Evolutionary conservation across 2,113 vertebrate species (phyloP), one percentile per base, ranked within the genome.

Genomic region (Solenodon paradoxus): DNA sequence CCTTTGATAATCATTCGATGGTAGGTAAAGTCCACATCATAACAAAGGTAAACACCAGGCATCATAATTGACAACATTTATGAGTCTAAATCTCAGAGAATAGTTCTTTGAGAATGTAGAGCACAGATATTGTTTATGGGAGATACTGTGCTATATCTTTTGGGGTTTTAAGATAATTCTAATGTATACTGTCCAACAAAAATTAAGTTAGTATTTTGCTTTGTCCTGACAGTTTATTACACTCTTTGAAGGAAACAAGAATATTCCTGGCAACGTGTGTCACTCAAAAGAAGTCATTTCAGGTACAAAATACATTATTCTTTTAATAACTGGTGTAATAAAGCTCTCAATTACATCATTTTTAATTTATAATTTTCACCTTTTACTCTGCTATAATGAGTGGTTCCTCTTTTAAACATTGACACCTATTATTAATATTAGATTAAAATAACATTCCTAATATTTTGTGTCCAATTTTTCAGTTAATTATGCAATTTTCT

Each of bases 161-260:
- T n/a, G n/a, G 28, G 77, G 49, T 64, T 75, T 80, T 24, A 80
- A 66, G 12, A 6, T 72, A 57, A 80, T 22, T 51, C 15, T 78
- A 53, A 24, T 61, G 4, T 77, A 45, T 83, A 49, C 4, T 69
- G 40, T 82, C 10, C 24, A 61, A 49, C 26, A 49, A 38, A 93
- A 75, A 24, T 45, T 88, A 55, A 90, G 3, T 68, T 28, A 28
- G 1, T 75, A 26, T 77, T 69, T 78, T 24, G 8, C 11, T 93
- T 95, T 97, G 32, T 55, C 32, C 93, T 97, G 55, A 26, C 95
- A 97, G 97, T 90, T 95, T 93, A n/a, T 66, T 45, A 96, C 74
- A 57, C 64, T 95, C 47, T 95, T 79, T 86, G 90, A 97, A 87
- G 83, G 75, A 82, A 26, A 68, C 45, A 91, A 91, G 26, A 26